Base-by-base conservation (phyloP, 2,888 invertebrate species). In the Choristoneura rosaceana region DNA sequence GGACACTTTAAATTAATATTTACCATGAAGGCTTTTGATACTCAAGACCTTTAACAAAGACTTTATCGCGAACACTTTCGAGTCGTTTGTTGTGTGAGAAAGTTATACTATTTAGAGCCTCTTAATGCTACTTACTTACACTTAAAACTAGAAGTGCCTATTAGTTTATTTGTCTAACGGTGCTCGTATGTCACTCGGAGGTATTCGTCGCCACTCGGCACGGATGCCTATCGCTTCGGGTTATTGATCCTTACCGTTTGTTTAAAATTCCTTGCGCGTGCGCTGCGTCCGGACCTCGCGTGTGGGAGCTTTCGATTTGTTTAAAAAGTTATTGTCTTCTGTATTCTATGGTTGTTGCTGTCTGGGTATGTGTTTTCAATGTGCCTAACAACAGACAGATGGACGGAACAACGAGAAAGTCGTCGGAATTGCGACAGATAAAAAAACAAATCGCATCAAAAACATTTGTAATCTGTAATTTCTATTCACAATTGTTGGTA, bases 191-290 rank as follows among this genome's bases (percentile, higher is more conserved):
- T 47, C 69, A 63, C 63, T 71, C 62, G 45, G 47, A 68, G 71
- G 71, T 65, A 45, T 60, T 69, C 71, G 79, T 79, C 82, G 81
- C 77, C 82, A 82, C 78, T 78, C 80, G 85, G 82, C 86, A 85
- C 84, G 82, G 81, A 86, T 88, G 81, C 84, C 82, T 81, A 79
- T 81, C 81, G 78, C 74, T 75, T 45, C 74, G 82, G 90, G 90
- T 90, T 89, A 87, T 89, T 90, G 90, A 86, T 89, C 89, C 84
- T 84, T 69, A 69, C 73, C 64, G 71, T 80, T 76, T 77, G 76
- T 76, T 80, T 88, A 88, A 83, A 85, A 90, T 90, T 86, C 90
- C 75, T 80, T 80, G 82, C 84, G 88, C 81, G 85, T 71, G 79
- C 85, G 79, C 79, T 78, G 69, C 79, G 77, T 77, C 76, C 77